Conservation (phyloP, 2,888 invertebrate genomes). For the Marronus borbonicus region DNA sequence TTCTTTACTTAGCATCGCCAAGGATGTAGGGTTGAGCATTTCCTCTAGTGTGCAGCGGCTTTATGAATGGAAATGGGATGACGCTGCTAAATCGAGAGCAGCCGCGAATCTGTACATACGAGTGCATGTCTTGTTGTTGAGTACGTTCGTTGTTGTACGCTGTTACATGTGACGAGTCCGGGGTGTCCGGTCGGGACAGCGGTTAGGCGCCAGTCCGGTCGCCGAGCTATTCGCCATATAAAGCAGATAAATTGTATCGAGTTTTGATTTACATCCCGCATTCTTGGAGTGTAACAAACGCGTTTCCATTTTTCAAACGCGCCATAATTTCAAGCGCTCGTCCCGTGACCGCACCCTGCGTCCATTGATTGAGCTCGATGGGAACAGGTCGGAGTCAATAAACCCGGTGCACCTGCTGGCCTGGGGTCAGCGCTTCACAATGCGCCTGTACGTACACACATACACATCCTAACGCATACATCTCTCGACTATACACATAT, state of each 20-base stretch:
- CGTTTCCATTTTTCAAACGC: constrained; percentile 69
- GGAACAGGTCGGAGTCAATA: constrained; percentile 68
- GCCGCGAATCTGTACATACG: constrained; percentile 21
- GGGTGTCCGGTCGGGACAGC: constrained; percentile 55
- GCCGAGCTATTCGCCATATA: constrained; percentile 66
- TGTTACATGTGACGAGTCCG: constrained; percentile 48
- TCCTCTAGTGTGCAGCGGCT: constrained; percentile 20
- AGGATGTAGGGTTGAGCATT: background rate
- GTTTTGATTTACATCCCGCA: constrained; percentile 71
- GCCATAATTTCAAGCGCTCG: constrained; percentile 61
- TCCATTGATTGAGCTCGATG: constrained; percentile 63
- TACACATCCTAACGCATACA: constrained; percentile 31
- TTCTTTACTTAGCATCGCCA: no score
- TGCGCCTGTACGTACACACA: constrained; percentile 55
- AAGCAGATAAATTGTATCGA: constrained; percentile 70
- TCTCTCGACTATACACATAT: constrained; percentile 24
- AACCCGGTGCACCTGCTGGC: constrained; percentile 71
- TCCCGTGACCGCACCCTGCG: constrained; percentile 58
- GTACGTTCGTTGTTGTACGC: constrained; percentile 26
- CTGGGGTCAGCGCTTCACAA: constrained; percentile 68
- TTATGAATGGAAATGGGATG: constrained; percentile 59
- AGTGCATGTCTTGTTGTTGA: constrained; percentile 40
- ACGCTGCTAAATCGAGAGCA: constrained; percentile 56
- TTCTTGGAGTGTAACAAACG: constrained; percentile 69
- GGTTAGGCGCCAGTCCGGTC: constrained; percentile 65